Conservation (phyloP, 1,140 invertebrate genomes). For the Neodiprion pinetum region DNA sequence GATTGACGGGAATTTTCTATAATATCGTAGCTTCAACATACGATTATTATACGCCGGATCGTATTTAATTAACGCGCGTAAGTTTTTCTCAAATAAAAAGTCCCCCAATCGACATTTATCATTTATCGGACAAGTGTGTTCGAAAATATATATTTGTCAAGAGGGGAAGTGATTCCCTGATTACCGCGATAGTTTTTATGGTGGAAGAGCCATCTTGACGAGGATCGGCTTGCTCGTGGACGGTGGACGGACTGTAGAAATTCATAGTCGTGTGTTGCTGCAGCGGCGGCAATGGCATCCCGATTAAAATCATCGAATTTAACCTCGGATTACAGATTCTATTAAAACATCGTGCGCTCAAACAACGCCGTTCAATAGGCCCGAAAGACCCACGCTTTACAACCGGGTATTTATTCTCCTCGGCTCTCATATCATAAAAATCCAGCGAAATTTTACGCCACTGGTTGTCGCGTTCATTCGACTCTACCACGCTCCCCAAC, state of each 20-base stretch:
- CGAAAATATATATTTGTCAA: constrained; percentile 40
- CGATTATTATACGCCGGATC: not conserved
- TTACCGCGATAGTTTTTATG: constrained; percentile 29
- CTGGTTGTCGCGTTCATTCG: constrained; percentile 46
- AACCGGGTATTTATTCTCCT: constrained; percentile 21
- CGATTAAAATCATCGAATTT: not conserved
- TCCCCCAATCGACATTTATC: not conserved
- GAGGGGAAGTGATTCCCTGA: constrained; percentile 45
- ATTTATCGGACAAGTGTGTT: constrained; percentile 36
- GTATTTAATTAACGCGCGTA: not conserved
- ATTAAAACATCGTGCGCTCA: no score
- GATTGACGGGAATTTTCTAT: constrained; percentile 5
- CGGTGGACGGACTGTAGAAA: constrained; percentile 31
- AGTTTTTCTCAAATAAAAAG: not conserved
- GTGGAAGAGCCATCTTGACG: constrained; percentile 56
- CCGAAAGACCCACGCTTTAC: not conserved
- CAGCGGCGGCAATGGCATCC: constrained; percentile 34
- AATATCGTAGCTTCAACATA: not conserved
- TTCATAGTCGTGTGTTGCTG: constrained; percentile 25
- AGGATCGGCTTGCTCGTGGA: constrained; percentile 42
- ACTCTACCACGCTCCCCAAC: constrained; percentile 27
- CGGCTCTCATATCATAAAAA: constrained; percentile 9
- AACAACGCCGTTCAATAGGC: not conserved
- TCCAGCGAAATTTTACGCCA: constrained; percentile 35
- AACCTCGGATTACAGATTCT: no score